phyloP scores from a whole-genome alignment of 2,797 vertebrate genomes.

The Molossus molossus region DNA sequence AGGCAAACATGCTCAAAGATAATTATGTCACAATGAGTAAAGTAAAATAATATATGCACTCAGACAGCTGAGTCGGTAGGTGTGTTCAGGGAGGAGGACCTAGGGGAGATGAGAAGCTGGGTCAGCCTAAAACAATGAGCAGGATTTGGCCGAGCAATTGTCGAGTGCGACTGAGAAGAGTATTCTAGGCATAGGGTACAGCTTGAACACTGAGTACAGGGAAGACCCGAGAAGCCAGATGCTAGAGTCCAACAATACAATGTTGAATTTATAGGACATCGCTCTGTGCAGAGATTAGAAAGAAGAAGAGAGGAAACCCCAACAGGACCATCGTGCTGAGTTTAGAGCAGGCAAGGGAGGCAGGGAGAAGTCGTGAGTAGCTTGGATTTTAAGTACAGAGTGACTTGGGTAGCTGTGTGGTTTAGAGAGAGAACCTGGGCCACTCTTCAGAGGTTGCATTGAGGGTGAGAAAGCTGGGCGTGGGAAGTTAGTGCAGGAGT shows the following conservation, averaged over 20 bases:
- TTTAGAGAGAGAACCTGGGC: neutral
- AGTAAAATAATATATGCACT: constrained; percentile 16
- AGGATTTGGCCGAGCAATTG: neutral
- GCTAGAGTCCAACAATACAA: neutral
- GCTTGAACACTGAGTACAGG: neutral
- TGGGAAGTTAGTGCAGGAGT: neutral
- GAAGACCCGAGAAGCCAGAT: neutral
- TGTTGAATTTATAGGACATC: neutral
- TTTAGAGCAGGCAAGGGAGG: neutral
- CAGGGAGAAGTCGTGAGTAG: neutral
- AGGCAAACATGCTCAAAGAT: constrained; percentile 59
- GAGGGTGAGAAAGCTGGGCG: neutral
- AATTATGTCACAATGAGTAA: constrained; percentile 64
- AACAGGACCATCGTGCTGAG: neutral
- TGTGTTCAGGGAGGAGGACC: neutral
- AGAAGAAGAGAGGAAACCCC: neutral
- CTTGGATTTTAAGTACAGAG: neutral
- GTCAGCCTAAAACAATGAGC: neutral
- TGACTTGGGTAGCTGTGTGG: neutral
- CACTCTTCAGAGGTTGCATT: neutral
- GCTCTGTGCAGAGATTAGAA: neutral
- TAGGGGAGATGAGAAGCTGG: neutral
- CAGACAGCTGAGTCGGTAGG: neutral
- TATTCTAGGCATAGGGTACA: neutral
- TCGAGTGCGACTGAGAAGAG: neutral